Percentiles rank a stretch among this genome's conserved stretches.
phyloP scores from a whole-genome alignment of 2,797 vertebrate species.

The Melanotaenia pygmaea region DNA sequence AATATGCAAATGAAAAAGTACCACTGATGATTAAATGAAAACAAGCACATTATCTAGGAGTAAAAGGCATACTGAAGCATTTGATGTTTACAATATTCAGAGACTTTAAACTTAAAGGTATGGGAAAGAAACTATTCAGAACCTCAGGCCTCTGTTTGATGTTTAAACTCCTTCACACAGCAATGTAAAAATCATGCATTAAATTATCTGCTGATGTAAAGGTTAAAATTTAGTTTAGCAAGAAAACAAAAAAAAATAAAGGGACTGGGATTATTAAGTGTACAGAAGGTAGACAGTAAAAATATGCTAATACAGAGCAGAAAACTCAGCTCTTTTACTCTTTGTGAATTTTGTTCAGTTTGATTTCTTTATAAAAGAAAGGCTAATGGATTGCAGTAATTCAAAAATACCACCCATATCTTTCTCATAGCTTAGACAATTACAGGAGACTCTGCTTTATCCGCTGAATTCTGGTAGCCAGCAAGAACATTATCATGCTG shows the following conservation, averaged over 20 bases:
- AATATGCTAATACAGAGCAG: not conserved
- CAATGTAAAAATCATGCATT: not conserved
- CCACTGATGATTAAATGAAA: constrained; percentile 26
- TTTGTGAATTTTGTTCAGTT: constrained; percentile 36
- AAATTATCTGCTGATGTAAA: not conserved
- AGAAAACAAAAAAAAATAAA: not conserved
- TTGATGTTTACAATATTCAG: constrained; percentile 30
- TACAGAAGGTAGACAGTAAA: not conserved
- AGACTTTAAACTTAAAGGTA: constrained; percentile 11
- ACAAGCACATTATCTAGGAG: constrained; percentile 36
- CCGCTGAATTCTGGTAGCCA: constrained; percentile 49
- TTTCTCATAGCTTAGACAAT: constrained; percentile 45
- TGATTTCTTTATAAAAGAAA: constrained; percentile 33
- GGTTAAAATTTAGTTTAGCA: not conserved
- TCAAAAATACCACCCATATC: constrained; percentile 41
- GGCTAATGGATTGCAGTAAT: constrained; percentile 44
- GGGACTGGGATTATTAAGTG: not conserved
- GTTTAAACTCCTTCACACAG: not conserved
- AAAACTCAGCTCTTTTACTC: not conserved
- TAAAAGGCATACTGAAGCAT: constrained; percentile 21
- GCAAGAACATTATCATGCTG: constrained; percentile 48
- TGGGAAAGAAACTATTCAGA: not conserved
- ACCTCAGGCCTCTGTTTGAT: not conserved
- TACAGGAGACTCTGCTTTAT: constrained; percentile 55
- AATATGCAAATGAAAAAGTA: constrained; percentile 49